Base-by-base conservation (phyloP, 2,888 invertebrate species). In the Epistrophe eligans region DNA sequence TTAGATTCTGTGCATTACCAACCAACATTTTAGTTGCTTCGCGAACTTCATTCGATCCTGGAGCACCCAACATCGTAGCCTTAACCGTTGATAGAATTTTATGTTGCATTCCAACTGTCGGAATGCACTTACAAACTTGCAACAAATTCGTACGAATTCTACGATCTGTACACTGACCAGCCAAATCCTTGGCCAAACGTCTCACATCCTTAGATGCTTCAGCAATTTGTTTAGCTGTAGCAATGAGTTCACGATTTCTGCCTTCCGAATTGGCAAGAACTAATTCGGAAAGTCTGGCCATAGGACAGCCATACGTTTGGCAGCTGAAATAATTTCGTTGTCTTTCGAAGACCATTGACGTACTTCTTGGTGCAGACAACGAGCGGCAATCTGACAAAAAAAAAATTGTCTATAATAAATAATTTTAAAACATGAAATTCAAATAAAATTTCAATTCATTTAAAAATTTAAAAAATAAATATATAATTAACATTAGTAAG, bases 11-110 rank as follows among this genome's bases (percentile, higher is more conserved):
- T 17, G 99, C 99, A 94, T 99, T 99, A 82, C 99, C 99, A 76
- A 99, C 99, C 92, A 99, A 93, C 99, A 99, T 99, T 92, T 99
- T 99, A 3, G 99, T 99, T 11, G 99, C 99, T 93, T 99, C 99
- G 90, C 98, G 98, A 93, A 99, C 99, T 93, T 99, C 99, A 92
- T 99, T 99, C 55, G 99, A 93, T 17, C 93, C 92, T 95, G 99
- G 99, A 57, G 99, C 99, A 71, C 99, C 99, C 89, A 99, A 94
- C 99, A 99, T 99, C 43, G 99, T 99, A 0, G 99, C 99, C 93
- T 99, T 99, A 17, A 99, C 99, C 0, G 99, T 99, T 15, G 99
- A 99, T 85, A 99, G 94, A 90, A 99, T 99, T 94, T 99, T 99
- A 90, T 99, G 94, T 92, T 99, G 99, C 0, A 99, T 99, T 79